Conservation (phyloP, 2,113 vertebrate species). For the Melanerpes formicivorus region DNA sequence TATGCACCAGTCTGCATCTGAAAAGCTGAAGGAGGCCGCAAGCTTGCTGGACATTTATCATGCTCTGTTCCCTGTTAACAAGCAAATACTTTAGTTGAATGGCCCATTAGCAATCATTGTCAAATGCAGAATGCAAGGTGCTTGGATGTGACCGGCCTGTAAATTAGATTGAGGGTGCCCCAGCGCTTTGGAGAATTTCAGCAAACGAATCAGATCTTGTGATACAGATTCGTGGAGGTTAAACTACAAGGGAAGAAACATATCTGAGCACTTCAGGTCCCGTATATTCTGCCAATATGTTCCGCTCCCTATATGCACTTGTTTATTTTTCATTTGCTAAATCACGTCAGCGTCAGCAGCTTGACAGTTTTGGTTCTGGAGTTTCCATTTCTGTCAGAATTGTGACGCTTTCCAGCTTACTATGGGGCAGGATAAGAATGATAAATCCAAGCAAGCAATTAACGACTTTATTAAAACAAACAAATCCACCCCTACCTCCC, state of each 20-base stretch:
- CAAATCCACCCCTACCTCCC: not conserved
- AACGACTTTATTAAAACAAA: slow-evolving; percentile 1
- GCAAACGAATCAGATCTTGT: slow-evolving; percentile 60
- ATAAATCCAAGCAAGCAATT: slow-evolving; percentile 11
- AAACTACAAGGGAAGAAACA: slow-evolving; percentile 39
- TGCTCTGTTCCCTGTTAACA: slow-evolving; percentile 82
- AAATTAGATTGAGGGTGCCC: slow-evolving; percentile 72
- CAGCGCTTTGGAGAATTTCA: slow-evolving; percentile 59
- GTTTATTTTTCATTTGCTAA: slow-evolving; percentile 48
- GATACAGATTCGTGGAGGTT: slow-evolving; percentile 54
- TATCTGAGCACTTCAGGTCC: slow-evolving; percentile 14
- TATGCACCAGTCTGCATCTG: slow-evolving; percentile 79
- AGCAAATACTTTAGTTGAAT: slow-evolving; percentile 85
- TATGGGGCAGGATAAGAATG: not conserved
- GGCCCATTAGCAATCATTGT: slow-evolving; percentile 84
- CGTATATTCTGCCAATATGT: slow-evolving; percentile 8
- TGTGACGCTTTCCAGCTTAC: not conserved
- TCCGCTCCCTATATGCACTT: not conserved
- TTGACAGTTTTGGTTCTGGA: not conserved
- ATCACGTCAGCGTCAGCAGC: not conserved
- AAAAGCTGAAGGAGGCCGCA: slow-evolving; percentile 81
- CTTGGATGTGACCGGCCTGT: slow-evolving; percentile 79
- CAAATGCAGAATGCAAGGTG: slow-evolving; percentile 80
- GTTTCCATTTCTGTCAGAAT: not conserved
- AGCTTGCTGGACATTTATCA: slow-evolving; percentile 83